A percentile compares a stretch with the other conserved stretches of the same genome.
phyloP scores from a whole-genome alignment of 2,113 vertebrate genomes.

The Chrysochloris asiatica region DNA sequence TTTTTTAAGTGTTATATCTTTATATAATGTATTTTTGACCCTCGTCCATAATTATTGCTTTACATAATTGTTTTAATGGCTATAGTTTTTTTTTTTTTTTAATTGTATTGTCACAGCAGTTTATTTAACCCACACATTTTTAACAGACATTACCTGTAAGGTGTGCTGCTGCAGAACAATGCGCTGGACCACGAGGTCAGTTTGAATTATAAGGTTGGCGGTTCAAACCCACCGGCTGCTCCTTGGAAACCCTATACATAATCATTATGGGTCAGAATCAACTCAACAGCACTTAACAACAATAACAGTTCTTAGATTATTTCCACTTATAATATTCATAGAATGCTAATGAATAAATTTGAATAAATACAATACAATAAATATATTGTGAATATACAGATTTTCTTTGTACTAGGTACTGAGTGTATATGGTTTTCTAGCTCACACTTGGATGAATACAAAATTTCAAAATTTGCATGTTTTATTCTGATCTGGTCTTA shows the following conservation, averaged over 20 bases:
- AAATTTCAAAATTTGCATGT: slow-evolving; percentile 19
- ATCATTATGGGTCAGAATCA: too few species aligned
- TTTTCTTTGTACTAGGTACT: slow-evolving; percentile 9
- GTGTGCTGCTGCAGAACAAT: too few species aligned
- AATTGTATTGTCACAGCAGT: slow-evolving; percentile 23
- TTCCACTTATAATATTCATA: not conserved
- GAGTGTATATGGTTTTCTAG: slow-evolving; percentile 54
- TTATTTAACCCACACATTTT: slow-evolving; percentile 7
- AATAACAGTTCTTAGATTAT: too few species aligned
- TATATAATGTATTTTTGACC: not conserved
- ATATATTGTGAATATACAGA: slow-evolving; percentile 14
- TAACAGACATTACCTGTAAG: not conserved
- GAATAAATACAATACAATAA: not conserved
- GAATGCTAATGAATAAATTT: slow-evolving; percentile 8
- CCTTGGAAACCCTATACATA: too few species aligned
- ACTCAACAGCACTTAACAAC: too few species aligned
- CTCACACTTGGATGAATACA: not conserved
- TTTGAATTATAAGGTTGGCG: too few species aligned
- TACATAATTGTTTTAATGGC: slow-evolving; percentile 3
- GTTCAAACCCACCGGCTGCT: too few species aligned
- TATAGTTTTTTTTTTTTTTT: too few species aligned
- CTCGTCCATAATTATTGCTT: not conserved
- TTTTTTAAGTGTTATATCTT: slow-evolving; percentile 19
- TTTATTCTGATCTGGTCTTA: slow-evolving; percentile 33
- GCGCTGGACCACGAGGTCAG: too few species aligned